phyloP scores from a whole-genome alignment of 2,888 invertebrate genomes.

The Synergus umbraculus region DNA sequence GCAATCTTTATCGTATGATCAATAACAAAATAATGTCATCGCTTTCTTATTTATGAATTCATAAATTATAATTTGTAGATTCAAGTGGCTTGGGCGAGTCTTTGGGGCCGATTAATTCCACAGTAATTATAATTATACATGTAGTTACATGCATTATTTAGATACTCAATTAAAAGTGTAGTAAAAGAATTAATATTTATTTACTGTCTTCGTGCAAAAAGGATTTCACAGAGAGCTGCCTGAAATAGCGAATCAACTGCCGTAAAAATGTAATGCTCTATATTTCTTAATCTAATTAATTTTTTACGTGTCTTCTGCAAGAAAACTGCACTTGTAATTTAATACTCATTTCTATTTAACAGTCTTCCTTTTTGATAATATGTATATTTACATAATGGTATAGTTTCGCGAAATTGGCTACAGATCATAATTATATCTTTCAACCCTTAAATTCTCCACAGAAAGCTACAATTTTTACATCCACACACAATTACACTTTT shows the following conservation, averaged over 20 bases:
- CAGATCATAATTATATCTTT: too few relatives aligned
- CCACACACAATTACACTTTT: neutral
- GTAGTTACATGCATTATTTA: neutral
- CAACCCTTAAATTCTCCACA: too few relatives aligned
- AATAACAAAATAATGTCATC: constrained; percentile 37
- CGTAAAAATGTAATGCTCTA: neutral
- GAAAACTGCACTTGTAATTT: too few relatives aligned
- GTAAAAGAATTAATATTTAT: too few relatives aligned
- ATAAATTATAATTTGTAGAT: neutral
- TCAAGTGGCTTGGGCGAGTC: neutral
- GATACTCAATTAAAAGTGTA: neutral
- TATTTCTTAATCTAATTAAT: too few relatives aligned
- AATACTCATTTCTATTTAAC: too few relatives aligned
- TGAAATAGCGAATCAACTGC: neutral
- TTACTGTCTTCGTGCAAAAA: neutral
- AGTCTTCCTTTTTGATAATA: too few relatives aligned
- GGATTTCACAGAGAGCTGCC: neutral
- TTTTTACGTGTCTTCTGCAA: too few relatives aligned
- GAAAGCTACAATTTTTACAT: too few relatives aligned
- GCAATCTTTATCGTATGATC: constrained; percentile 25
- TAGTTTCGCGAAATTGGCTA: too few relatives aligned
- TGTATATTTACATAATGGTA: too few relatives aligned
- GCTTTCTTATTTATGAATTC: neutral
- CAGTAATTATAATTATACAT: neutral
- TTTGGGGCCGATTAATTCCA: neutral